Evolutionary conservation across 2,888 invertebrate genomes (phyloP), one percentile per base, ranked within the genome.

Genomic region (Synergus umbraculus): DNA sequence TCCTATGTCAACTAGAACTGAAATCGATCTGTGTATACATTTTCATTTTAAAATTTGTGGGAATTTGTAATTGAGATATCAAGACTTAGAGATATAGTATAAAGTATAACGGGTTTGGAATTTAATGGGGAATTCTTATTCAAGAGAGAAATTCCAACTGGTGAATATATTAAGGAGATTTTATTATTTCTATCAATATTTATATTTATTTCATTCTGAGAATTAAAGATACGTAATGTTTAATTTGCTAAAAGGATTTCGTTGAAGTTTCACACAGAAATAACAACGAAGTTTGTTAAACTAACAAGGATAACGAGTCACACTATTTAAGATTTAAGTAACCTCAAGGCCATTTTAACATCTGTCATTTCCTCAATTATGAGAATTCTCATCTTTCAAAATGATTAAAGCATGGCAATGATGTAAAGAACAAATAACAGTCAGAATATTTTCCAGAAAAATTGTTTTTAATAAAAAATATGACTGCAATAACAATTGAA

Each of bases 51-150:
- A n/a, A 73, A 73, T 73, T 29, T 69, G 12, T 22, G 18, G n/a
- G 13, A 18, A 29, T 12, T 29, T 49, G 49, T 29, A 69, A 69
- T 69, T 41, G 73, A 54, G 54, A 73, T 49, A 29, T 49, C 12
- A 54, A 10, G 15, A 18, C 37, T 7, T 73, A 49, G 22, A 49
- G 49, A 54, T 54, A 22, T 22, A 49, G 4, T 49, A 29, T 49
- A 46, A 69, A 49, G 29, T 69, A 22, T 46, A 69, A 15, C 37
- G 4, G 37, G 49, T 73, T 37, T 73, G 54, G 29, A 54, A 54
- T 73, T 54, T 10, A 73, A n/a, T 73, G 10, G 29, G 10, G 37
- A 54, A 73, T 54, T 73, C n/a, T 37, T 73, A 73, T 8, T 29
- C 54, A 29, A 54, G 37, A n/a, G 9, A 29, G 49, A 58, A 2